Evolutionary conservation across 2,797 vertebrate genomes (phyloP).

Genomic region (Chelon labrosus): DNA sequence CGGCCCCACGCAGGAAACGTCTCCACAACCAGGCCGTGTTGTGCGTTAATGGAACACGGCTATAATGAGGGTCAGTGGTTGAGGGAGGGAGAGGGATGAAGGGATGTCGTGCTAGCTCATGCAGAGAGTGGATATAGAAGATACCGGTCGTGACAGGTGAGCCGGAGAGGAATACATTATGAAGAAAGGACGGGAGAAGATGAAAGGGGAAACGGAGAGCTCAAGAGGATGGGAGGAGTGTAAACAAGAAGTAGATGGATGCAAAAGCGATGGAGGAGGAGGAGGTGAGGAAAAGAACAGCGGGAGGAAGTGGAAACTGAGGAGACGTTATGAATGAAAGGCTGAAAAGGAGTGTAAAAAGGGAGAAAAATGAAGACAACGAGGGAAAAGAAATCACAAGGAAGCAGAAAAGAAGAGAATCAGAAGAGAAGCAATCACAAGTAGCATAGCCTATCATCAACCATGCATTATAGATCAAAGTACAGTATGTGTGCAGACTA

Average conservation of each 20-base stretch:
- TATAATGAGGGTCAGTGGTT: constrained; percentile 67
- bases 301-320: constrained; percentile 11
- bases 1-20: constrained; percentile 25
- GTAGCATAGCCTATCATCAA: constrained; percentile 63
- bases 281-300: constrained; percentile 16
- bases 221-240: constrained; percentile 42
- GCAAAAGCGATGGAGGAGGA: constrained; percentile 8
- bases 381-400: constrained; percentile 22
- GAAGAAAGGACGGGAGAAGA: constrained; percentile 54
- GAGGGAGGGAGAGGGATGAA: constrained; percentile 52
- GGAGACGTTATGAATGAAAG: constrained; percentile 14
- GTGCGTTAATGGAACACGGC: constrained; percentile 50
- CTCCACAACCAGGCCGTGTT: constrained; percentile 34
- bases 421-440: constrained; percentile 54
- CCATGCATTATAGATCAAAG: constrained; percentile 79
- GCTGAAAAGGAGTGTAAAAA: not conserved
- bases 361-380: constrained; percentile 11
- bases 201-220: constrained; percentile 64
- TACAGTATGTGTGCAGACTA: constrained; percentile 58
- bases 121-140: constrained; percentile 59
- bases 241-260: constrained; percentile 62
- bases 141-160: constrained; percentile 76
- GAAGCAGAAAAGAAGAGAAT: constrained; percentile 31
- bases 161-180: constrained; percentile 78
- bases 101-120: constrained; percentile 66